Conservation (phyloP, 1,140 invertebrate genomes). For the Asobara japonica region DNA sequence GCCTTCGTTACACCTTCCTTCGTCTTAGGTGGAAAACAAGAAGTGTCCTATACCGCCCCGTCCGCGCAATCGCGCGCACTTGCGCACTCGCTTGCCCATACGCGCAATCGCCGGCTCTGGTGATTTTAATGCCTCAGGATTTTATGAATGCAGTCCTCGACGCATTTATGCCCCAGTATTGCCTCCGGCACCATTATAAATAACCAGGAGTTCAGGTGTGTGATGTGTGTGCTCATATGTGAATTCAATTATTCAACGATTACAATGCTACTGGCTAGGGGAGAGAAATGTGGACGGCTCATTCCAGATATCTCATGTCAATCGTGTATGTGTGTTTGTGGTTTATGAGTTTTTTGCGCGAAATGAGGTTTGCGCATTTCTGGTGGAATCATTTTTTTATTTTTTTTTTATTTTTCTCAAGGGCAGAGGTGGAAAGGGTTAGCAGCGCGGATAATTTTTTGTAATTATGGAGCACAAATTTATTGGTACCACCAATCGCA, state of each 20-base stretch:
- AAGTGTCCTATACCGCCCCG: background rate
- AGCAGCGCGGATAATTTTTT: too few species aligned
- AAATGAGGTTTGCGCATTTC: background rate
- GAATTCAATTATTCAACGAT: slow-evolving; percentile 28
- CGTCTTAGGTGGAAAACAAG: background rate
- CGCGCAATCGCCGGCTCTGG: background rate
- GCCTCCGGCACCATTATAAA: slow-evolving; percentile 59
- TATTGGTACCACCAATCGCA: too few species aligned
- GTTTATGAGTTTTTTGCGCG: background rate
- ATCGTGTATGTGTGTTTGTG: background rate
- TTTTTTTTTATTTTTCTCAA: background rate
- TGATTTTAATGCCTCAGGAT: slow-evolving; percentile 27
- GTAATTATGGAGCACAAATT: too few species aligned
- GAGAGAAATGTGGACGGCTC: background rate
- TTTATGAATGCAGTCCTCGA: slow-evolving; percentile 62
- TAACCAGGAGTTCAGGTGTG: slow-evolving; percentile 46
- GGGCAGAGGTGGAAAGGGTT: too few species aligned
- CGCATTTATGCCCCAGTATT: slow-evolving; percentile 53
- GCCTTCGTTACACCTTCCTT: background rate
- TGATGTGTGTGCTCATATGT: slow-evolving; percentile 9
- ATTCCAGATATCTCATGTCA: background rate
- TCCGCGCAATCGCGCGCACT: background rate
- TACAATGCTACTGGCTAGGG: slow-evolving; percentile 15
- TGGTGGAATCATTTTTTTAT: background rate
- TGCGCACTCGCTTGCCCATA: too few species aligned